These are phyloP conservation scores for Epistrophe eligans DNA, from an alignment of 2,888 invertebrate genomes.

Conservation along the genomic window DNA sequence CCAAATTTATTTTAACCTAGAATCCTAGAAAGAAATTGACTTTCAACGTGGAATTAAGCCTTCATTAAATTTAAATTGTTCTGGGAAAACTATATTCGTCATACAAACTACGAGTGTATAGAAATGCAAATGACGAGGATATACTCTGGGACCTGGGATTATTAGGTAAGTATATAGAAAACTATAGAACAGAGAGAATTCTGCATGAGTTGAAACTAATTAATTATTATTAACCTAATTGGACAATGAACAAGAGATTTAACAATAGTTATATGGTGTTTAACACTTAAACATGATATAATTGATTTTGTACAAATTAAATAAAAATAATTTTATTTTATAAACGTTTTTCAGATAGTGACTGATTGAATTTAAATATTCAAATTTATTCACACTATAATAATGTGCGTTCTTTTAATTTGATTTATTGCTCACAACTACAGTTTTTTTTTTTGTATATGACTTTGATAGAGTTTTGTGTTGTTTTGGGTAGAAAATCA, in stretches of 20 bases:
- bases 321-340: background rate
- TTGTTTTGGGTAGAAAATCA: too few species aligned
- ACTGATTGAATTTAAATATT: too few species aligned
- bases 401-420: too few species aligned
- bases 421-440: too few species aligned
- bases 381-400: too few species aligned
- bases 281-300: background rate
- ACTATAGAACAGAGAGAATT: background rate
- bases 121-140: background rate
- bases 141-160: background rate
- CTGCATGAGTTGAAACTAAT: background rate
- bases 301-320: background rate
- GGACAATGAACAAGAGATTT: constrained; percentile 6
- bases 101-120: background rate
- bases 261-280: background rate
- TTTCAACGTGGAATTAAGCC: background rate
- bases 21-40: background rate
- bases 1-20: background rate
- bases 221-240: constrained; percentile 3
- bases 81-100: background rate
- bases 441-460: too few species aligned
- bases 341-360: too few species aligned
- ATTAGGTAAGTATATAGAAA: background rate
- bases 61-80: constrained; percentile 12
- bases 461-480: too few species aligned